Evolutionary conservation across 2,888 invertebrate genomes (phyloP), one percentile per base, ranked within the genome.

Genomic region (Cryptocephalus moraei): DNA sequence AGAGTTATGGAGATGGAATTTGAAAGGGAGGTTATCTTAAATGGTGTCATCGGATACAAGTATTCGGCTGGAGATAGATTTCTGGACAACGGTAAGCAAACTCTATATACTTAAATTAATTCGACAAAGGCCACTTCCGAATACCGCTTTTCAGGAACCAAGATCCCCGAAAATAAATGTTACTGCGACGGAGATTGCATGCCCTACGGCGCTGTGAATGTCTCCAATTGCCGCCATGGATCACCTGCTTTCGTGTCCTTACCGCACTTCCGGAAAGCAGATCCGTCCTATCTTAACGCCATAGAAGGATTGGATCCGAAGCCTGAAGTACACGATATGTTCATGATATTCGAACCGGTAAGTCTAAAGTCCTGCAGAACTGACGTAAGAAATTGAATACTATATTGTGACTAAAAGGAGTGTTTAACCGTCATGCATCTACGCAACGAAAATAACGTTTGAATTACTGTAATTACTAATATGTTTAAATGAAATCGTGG

Each of bases 181-280:
- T 88, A 77, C 68, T 89, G 86, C 63, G 77, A 78, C 46, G 86
- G 84, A 1, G 75, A 80, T 47, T 88, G 88, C 63, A 73, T 75
- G 11, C 86, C 86, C 50, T 76, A 79, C 1, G 90, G 90, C 0
- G 75, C 82, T 32, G 75, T 88, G 68, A 87, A 89, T 68, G 79
- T 87, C n/a, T 85, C 86, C 0, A 73, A 83, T 1, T 90, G 89
- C 57, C 78, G 87, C 45, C 85, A 75, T 61, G 88, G 86, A 8
- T 84, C 90, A 0, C 92, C 93, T 0, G 82, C 86, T 0, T 89
- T 87, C 64, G 78, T 89, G 55, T 87, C 91, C 1, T 78, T 87
- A 56, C 93, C 93, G 0, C 91, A 92, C 71, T 92, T 89, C 69
- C 75, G 82, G 62, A 77, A 82, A 57, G 91, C 79, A 0, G 91